These are phyloP conservation scores for Agriotes lineatus DNA, from an alignment of 2,888 invertebrate species.

Conservation along the genomic window DNA sequence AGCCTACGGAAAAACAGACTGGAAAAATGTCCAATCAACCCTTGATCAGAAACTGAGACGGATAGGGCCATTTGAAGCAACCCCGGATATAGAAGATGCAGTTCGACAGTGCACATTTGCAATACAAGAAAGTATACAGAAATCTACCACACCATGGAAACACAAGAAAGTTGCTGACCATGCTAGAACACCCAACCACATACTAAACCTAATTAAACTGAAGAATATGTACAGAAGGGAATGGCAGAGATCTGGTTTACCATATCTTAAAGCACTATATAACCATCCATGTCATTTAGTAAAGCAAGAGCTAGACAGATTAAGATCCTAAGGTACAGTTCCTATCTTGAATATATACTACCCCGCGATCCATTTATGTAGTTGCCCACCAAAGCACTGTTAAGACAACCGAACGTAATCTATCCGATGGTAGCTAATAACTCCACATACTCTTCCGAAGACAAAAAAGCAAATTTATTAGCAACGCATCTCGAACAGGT, in stretches of 20 bases:
- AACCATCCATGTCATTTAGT: too few relatives aligned
- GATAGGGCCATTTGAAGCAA: background rate
- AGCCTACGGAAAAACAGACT: conserved; percentile 6
- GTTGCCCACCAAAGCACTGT: too few relatives aligned
- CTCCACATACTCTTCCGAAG: too few relatives aligned
- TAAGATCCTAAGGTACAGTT: too few relatives aligned
- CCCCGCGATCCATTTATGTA: too few relatives aligned
- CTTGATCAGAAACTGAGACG: conserved; percentile 8
- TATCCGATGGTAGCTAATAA: too few relatives aligned
- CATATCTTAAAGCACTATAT: too few relatives aligned
- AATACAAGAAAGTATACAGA: conserved; percentile 4
- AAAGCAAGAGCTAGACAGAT: too few relatives aligned
- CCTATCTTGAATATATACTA: too few relatives aligned
- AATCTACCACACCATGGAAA: conserved; percentile 2
- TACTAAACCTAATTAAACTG: background rate
- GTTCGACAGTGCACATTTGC: background rate
- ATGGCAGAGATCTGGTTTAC: background rate
- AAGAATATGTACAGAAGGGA: background rate
- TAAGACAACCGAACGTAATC: too few relatives aligned
- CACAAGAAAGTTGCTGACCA: background rate
- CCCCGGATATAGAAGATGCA: background rate
- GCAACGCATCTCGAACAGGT: too few relatives aligned
- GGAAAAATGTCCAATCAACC: background rate
- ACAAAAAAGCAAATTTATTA: too few relatives aligned
- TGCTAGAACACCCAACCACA: conserved; percentile 1